Evolutionary conservation across 2,888 invertebrate species (phyloP), one percentile per base, ranked within the genome.

Genomic region (Aleiodes testaceus): DNA sequence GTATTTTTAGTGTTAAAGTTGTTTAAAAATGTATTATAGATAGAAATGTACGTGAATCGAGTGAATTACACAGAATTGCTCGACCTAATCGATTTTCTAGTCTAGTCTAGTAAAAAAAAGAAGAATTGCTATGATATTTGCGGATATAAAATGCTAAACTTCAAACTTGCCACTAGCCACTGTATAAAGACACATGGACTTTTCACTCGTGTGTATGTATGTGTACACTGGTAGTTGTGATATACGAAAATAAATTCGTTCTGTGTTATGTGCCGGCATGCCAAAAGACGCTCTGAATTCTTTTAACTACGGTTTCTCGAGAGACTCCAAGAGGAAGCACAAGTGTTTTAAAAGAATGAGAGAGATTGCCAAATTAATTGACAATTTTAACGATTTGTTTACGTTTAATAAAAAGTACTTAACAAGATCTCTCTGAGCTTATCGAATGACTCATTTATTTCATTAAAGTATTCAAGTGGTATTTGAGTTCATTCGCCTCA

Each of bases 211-310:
- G 26, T 55, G 11, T 11, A n/a, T 20, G 20, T 45, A 14, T 6
- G 45, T 12, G 12, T 7, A 30, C 11, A 14, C 44, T 14, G 18
- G 26, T 45, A 45, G 18, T 22, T 44, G 45, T 63, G 47, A 45
- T 63, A 63, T 63, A 45, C 63, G 45, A 63, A 63, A 63, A 63
- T 63, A 63, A 63, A 63, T 63, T 45, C 26, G 63, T 59, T 42
- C 36, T 18, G 18, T 16, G 59, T 42, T 59, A 36, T 59, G 42
- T 59, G 42, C 59, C 59, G 42, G 59, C 36, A 16, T 59, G 59
- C 36, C 59, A 59, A 59, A 55, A 59, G 42, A 20, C 59, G 59
- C 59, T 59, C 59, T 42, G 42, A 59, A 59, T 59, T 59, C 59
- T 59, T 59, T 16, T 36, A 0, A 36, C 36, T 36, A 36, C 36